A percentile compares a stretch with the other conserved stretches of the same genome.
Conservation (phyloP, 2,113 vertebrate species). For the Lepisosteus oculatus region DNA sequence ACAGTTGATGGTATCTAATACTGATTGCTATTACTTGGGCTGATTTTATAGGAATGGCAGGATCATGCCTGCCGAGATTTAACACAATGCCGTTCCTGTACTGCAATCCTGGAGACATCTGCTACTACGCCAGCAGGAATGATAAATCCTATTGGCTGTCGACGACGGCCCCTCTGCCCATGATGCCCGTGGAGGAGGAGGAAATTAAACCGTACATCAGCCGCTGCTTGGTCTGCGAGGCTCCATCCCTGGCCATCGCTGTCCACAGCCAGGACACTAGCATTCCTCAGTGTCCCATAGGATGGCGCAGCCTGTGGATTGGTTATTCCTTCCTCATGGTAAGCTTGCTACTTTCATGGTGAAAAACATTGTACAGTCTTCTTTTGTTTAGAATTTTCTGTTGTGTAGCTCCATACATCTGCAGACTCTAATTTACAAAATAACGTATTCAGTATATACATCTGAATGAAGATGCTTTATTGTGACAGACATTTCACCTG, state of each 20-base stretch:
- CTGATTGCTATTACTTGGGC: too few relatives aligned
- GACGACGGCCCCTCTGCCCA: slow-evolving; percentile 90
- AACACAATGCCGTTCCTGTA: slow-evolving; percentile 97
- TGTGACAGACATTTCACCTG: too few relatives aligned
- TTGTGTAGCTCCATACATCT: too few relatives aligned
- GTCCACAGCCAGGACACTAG: slow-evolving; percentile 91
- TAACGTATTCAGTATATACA: too few relatives aligned
- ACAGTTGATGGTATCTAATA: too few relatives aligned
- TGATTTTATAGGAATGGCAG: slow-evolving; percentile 78
- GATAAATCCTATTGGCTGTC: slow-evolving; percentile 98
- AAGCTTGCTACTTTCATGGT: slow-evolving; percentile 20
- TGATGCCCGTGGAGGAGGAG: slow-evolving; percentile 91
- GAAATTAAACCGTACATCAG: slow-evolving; percentile 93
- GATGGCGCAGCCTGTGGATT: slow-evolving; percentile 96
- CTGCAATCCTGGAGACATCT: slow-evolving; percentile 92
- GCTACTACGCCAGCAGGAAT: slow-evolving; percentile 92
- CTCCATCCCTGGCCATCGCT: slow-evolving; percentile 89
- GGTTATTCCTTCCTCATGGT: slow-evolving; percentile 99
- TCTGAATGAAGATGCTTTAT: too few relatives aligned
- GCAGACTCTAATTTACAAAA: too few relatives aligned
- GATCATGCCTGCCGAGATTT: slow-evolving; percentile 89
- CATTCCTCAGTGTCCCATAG: slow-evolving; percentile 87
- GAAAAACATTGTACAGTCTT: too few relatives aligned
- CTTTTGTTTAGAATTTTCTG: too few relatives aligned
- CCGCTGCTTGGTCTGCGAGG: slow-evolving; percentile 93